Conservation (phyloP, 1,140 invertebrate species). For the Neotoxoptera formosana region DNA sequence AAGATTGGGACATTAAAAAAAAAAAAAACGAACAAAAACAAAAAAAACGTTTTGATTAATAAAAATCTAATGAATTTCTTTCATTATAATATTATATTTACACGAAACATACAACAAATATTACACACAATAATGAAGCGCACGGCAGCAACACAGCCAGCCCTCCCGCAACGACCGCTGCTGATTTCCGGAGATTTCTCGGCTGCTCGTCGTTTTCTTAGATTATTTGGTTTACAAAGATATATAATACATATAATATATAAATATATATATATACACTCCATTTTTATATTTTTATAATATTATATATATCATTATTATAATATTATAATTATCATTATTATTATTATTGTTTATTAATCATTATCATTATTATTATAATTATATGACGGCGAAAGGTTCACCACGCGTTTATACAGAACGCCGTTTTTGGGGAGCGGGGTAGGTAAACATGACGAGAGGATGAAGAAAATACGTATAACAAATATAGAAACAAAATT, state of each 20-base stretch:
- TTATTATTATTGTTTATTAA: neutral
- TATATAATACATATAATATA: neutral
- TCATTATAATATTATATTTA: conserved; percentile 48
- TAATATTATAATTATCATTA: conserved; percentile 2
- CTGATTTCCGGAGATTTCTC: neutral
- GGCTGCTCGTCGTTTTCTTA: neutral
- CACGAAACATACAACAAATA: conserved; percentile 47
- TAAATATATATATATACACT: neutral
- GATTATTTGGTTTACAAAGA: conserved; percentile 18
- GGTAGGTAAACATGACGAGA: neutral
- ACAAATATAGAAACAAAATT: conserved; percentile 38
- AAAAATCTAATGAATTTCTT: conserved; percentile 45
- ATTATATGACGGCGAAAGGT: neutral
- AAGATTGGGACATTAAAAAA: conserved; percentile 11
- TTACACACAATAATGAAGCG: neutral
- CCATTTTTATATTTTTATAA: neutral
- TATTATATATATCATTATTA: neutral
- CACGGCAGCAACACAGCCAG: neutral
- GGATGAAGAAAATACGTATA: conserved; percentile 9
- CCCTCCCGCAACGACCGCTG: neutral
- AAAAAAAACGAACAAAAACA: conserved; percentile 24
- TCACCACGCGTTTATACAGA: neutral
- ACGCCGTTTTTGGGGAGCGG: neutral
- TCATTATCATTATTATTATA: neutral
- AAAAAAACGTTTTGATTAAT: conserved; percentile 27